These are phyloP conservation scores for Autographa pulchrina DNA, from an alignment of 2,888 invertebrate genomes.

Conservation along the genomic window DNA sequence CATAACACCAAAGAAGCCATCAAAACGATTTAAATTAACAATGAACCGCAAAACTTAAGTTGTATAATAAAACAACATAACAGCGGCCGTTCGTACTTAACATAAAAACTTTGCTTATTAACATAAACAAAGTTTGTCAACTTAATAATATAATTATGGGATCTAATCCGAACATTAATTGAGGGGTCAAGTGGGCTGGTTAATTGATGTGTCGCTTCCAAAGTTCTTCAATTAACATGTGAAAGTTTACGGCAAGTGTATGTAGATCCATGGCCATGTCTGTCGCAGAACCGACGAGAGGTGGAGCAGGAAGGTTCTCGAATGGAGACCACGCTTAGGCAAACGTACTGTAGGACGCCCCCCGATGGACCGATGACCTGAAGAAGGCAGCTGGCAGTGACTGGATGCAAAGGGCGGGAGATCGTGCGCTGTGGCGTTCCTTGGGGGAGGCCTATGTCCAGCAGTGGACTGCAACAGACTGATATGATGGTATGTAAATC, in stretches of 20 bases:
- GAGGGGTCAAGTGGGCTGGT: constrained; percentile 46
- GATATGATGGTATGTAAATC: no score
- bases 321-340: no score
- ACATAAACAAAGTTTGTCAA: constrained; percentile 20
- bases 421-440: no score
- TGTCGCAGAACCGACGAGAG: no score
- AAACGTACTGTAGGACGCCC: no score
- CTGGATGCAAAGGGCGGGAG: no score
- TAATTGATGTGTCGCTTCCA: constrained; percentile 54
- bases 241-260: constrained; percentile 65
- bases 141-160: constrained; percentile 33
- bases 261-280: no score
- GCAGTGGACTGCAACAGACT: no score
- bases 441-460: no score
- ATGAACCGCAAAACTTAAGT: constrained; percentile 8
- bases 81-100: constrained; percentile 9
- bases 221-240: constrained; percentile 69
- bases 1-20: constrained; percentile 3
- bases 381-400: no score
- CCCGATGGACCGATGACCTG: no score
- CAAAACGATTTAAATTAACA: constrained; percentile 8
- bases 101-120: constrained; percentile 11
- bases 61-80: constrained; percentile 8
- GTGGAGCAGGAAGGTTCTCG: no score
- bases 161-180: constrained; percentile 27